Percentiles rank a stretch among this genome's conserved stretches.
Conservation (phyloP, 2,113 vertebrate species). For the Oenanthe oenanthe region DNA sequence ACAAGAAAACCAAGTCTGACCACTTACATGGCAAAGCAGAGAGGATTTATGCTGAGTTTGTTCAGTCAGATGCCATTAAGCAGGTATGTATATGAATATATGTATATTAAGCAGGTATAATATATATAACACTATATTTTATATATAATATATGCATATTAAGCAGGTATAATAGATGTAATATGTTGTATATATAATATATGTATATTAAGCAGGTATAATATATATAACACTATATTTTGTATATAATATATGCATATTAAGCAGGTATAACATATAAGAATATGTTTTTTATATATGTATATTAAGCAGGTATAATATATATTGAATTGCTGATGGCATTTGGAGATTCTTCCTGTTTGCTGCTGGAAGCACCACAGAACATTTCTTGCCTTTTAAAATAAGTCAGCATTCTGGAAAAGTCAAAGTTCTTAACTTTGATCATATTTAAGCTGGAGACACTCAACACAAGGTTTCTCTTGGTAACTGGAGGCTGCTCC, state of each 20-base stretch:
- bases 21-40: constrained; percentile 80
- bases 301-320: too few species aligned
- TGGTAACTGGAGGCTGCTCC: not conserved
- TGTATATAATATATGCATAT: too few species aligned
- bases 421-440: not conserved
- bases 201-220: too few species aligned
- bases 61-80: constrained; percentile 83
- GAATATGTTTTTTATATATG: too few species aligned
- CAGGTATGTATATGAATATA: constrained; percentile 76
- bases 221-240: too few species aligned
- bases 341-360: not conserved
- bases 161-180: too few species aligned
- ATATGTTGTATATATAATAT: too few species aligned
- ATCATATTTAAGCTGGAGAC: not conserved
- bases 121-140: too few species aligned
- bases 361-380: not conserved
- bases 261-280: too few species aligned
- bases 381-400: not conserved
- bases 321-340: not conserved
- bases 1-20: constrained; percentile 78
- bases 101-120: too few species aligned
- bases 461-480: not conserved
- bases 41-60: constrained; percentile 86
- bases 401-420: not conserved
- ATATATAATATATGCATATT: too few species aligned